phyloP scores from a whole-genome alignment of 1,140 invertebrate genomes.

The Anoplolepis gracilipes region DNA sequence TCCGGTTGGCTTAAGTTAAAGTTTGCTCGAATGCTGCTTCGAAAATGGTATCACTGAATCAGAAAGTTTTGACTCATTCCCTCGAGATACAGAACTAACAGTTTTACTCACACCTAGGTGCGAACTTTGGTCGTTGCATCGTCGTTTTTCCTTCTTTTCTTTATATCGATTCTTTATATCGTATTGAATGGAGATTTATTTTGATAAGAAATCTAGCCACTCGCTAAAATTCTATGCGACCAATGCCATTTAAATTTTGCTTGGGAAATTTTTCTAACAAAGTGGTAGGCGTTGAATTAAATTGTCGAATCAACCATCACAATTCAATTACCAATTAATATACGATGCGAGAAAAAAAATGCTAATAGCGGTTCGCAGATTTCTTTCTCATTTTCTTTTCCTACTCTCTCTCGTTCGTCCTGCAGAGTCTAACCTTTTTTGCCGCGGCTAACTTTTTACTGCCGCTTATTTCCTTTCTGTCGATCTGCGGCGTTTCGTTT shows the following conservation, averaged over 20 bases:
- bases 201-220: neutral
- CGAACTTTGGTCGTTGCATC: constrained; percentile 37
- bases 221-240: neutral
- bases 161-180: constrained; percentile 34
- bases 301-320: constrained; percentile 26
- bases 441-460: constrained; percentile 55
- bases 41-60: constrained; percentile 60
- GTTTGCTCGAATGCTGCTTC: constrained; percentile 53
- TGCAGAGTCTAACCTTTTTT: neutral
- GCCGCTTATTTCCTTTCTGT: constrained; percentile 40
- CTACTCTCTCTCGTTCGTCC: neutral
- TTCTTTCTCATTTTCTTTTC: neutral
- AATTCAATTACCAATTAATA: constrained; percentile 75
- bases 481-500: constrained; percentile 53
- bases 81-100: constrained; percentile 23
- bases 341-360: constrained; percentile 70
- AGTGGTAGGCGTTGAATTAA: constrained; percentile 32
- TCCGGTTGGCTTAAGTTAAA: constrained; percentile 37
- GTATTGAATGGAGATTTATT: constrained; percentile 20
- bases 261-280: neutral
- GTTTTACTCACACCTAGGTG: constrained; percentile 1
- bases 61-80: constrained; percentile 65
- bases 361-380: constrained; percentile 44
- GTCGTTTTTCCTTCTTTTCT: neutral
- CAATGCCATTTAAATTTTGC: neutral